These are phyloP conservation scores for Anhinga anhinga DNA, from an alignment of 2,113 vertebrate genomes.

Conservation along the genomic window DNA sequence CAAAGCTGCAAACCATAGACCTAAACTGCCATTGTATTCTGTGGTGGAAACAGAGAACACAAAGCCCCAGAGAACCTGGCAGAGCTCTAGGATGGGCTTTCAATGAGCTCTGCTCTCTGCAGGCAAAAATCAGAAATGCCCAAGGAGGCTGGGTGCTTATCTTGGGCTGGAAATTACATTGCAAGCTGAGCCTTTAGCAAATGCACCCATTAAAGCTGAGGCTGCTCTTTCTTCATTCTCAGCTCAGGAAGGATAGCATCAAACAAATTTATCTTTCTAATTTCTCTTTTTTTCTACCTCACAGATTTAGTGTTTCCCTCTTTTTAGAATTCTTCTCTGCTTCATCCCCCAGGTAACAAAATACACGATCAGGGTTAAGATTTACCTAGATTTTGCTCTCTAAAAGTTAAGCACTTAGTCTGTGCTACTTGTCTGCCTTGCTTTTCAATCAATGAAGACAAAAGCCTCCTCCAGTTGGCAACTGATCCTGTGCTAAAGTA, in stretches of 20 bases:
- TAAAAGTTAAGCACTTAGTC: neutral
- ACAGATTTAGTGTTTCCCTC: neutral
- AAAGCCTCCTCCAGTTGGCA: neutral
- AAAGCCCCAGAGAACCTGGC: neutral
- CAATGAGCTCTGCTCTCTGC: neutral
- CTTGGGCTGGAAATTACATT: neutral
- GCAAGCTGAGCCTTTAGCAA: neutral
- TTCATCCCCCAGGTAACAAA: neutral
- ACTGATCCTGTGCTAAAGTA: neutral
- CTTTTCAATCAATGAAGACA: neutral
- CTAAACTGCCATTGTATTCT: neutral
- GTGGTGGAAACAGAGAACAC: neutral
- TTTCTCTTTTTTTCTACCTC: neutral
- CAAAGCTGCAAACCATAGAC: neutral
- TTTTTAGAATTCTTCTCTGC: neutral
- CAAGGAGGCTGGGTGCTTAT: neutral
- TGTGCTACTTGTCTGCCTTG: neutral
- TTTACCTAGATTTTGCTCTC: neutral
- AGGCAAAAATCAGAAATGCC: neutral
- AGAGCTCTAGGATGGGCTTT: neutral
- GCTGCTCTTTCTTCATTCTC: neutral
- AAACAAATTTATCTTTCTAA: neutral
- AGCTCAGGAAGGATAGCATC: neutral
- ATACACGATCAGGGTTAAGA: neutral
- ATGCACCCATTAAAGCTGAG: neutral